Evolutionary conservation across 2,888 invertebrate genomes (phyloP).

Genomic region (Drosophila aldrichi): DNA sequence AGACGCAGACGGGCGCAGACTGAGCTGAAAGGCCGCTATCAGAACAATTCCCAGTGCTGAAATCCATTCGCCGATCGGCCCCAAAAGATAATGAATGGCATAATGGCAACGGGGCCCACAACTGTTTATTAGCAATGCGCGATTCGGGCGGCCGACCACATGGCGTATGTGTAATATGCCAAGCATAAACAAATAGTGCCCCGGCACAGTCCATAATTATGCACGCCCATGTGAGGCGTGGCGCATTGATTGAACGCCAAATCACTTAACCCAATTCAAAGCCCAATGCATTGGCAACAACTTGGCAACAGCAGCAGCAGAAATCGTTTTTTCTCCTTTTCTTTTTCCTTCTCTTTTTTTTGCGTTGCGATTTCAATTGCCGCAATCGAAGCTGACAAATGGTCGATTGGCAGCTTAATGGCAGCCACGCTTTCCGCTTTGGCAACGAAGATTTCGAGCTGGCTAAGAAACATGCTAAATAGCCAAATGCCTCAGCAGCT

Average conservation of each 20-base stretch:
- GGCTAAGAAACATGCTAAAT: conserved; percentile 67
- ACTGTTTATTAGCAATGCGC: conserved; percentile 64
- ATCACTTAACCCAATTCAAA: conserved; percentile 77
- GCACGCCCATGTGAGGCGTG: conserved; percentile 24
- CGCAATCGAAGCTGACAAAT: conserved; percentile 72
- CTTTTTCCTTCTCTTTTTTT: not conserved
- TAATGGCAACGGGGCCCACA: conserved; percentile 40
- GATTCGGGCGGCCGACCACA: conserved; percentile 24
- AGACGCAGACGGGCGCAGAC: conserved; percentile 27
- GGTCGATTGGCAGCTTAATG: conserved; percentile 78
- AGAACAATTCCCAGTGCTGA: conserved; percentile 44
- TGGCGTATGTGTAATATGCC: conserved; percentile 56
- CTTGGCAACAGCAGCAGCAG: conserved; percentile 56
- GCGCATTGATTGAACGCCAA: conserved; percentile 71
- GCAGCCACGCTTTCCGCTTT: conserved; percentile 69
- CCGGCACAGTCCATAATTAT: conserved; percentile 59
- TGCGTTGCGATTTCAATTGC: conserved; percentile 36
- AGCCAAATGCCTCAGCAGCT: conserved; percentile 58
- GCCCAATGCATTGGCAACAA: conserved; percentile 59
- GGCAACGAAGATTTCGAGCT: conserved; percentile 38
- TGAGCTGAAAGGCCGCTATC: conserved; percentile 10
- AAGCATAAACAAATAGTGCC: conserved; percentile 55
- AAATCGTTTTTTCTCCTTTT: conserved; percentile 24
- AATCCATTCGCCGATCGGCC: conserved; percentile 49
- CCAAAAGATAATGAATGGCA: conserved; percentile 68